Evolutionary conservation across 2,888 invertebrate genomes (phyloP).

Genomic region (Strigamia crassipes): DNA sequence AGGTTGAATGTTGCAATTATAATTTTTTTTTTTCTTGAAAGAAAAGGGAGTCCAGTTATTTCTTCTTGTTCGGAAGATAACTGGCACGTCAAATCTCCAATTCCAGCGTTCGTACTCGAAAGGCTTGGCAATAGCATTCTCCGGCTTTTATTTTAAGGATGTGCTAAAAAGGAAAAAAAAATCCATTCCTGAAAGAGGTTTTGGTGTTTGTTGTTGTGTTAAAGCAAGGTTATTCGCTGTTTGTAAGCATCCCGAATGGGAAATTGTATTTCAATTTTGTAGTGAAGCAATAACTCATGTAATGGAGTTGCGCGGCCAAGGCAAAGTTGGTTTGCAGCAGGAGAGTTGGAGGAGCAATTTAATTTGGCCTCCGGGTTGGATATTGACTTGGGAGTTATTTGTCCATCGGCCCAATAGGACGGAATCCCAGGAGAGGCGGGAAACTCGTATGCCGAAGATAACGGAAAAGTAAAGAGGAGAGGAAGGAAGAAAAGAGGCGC

Average conservation of each 20-base stretch:
- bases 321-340: slow-evolving; percentile 17
- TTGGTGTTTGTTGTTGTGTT: slow-evolving; percentile 18
- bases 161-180: neutral
- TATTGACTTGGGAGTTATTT: slow-evolving; percentile 37
- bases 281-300: slow-evolving; percentile 1
- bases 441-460: slow-evolving; percentile 28
- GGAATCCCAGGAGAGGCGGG: slow-evolving; percentile 17
- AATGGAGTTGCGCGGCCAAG: slow-evolving; percentile 6
- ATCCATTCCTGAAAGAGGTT: neutral
- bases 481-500: neutral
- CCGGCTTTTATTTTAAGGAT: neutral
- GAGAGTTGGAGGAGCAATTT: slow-evolving; percentile 27
- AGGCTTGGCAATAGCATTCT: neutral
- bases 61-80: neutral
- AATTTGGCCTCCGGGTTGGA: slow-evolving; percentile 32
- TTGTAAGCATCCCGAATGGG: slow-evolving; percentile 2
- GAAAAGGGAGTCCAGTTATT: too few relatives aligned
- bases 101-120: neutral
- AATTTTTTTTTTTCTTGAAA: too few relatives aligned
- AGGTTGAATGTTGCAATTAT: too few relatives aligned
- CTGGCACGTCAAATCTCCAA: neutral
- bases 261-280: slow-evolving; percentile 20
- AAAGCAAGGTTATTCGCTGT: neutral
- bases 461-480: slow-evolving; percentile 34
- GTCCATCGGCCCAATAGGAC: slow-evolving; percentile 34